Evolutionary conservation across 2,113 vertebrate species (phyloP).

Genomic region (Lynx canadensis): DNA sequence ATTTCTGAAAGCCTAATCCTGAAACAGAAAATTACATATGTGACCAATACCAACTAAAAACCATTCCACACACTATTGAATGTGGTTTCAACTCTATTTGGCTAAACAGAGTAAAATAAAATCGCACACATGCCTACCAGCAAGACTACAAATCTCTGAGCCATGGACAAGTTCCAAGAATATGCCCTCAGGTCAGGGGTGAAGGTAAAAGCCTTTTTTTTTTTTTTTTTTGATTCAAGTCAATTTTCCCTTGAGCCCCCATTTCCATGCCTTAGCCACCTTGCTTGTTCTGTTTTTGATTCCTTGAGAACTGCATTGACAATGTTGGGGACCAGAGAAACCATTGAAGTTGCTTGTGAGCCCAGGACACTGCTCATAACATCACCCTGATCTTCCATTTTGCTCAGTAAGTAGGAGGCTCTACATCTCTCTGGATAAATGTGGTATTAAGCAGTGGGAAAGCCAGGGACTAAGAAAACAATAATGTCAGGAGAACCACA

Average conservation of each 20-base stretch:
- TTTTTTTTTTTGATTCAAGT: neutral
- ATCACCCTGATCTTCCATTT: neutral
- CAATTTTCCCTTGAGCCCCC: neutral
- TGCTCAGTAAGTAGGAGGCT: neutral
- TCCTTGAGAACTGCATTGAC: neutral
- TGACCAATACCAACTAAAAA: neutral
- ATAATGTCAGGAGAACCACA: neutral
- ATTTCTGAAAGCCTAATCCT: conserved; percentile 2
- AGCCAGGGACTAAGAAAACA: neutral
- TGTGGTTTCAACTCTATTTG: neutral
- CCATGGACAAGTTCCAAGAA: neutral
- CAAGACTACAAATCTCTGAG: neutral
- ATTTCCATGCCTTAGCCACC: neutral
- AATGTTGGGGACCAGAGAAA: neutral
- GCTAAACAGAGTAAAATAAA: neutral
- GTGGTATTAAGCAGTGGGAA: neutral
- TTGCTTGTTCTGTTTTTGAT: neutral
- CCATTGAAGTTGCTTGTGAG: neutral
- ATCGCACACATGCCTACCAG: neutral
- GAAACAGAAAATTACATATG: neutral
- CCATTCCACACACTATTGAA: neutral
- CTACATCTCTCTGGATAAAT: neutral
- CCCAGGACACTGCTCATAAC: neutral
- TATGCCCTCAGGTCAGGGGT: neutral
- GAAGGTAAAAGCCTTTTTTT: neutral